Evolutionary conservation across 1,140 invertebrate species (phyloP).

Genomic region (Cotesia typhae): DNA sequence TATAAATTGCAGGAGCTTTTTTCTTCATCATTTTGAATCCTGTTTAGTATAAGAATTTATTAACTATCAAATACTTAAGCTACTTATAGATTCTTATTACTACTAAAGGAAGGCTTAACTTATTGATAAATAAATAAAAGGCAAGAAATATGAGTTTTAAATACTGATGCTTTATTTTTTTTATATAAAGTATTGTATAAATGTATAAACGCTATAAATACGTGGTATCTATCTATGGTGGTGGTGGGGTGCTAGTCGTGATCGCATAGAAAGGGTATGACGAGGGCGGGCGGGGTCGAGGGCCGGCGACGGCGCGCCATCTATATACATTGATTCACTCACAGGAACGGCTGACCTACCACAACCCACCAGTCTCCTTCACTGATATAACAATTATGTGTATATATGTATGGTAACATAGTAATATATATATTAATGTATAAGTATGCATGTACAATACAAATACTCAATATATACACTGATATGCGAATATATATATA

Average conservation of each 20-base stretch:
- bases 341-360: constrained; percentile 64
- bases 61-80: no score
- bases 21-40: no score
- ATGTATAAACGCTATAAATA: constrained; percentile 68
- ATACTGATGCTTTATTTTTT: constrained; percentile 69
- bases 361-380: constrained; percentile 65
- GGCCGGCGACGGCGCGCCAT: constrained; percentile 65
- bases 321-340: constrained; percentile 67
- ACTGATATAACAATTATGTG: constrained; percentile 53
- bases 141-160: constrained; percentile 62
- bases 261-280: constrained; percentile 65
- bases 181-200: constrained; percentile 69
- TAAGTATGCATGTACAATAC: constrained; percentile 36
- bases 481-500: constrained; percentile 31
- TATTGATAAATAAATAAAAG: neutral
- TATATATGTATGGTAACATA: constrained; percentile 48
- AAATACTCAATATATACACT: constrained; percentile 30
- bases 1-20: no score
- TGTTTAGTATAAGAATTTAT: no score
- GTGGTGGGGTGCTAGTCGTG: constrained; percentile 66
- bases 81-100: neutral
- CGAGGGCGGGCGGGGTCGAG: constrained; percentile 64
- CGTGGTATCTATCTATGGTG: constrained; percentile 67
- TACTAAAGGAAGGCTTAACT: neutral
- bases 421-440: constrained; percentile 27